Base-by-base conservation (phyloP, 2,888 invertebrate genomes). In the Anticlea derivata region DNA sequence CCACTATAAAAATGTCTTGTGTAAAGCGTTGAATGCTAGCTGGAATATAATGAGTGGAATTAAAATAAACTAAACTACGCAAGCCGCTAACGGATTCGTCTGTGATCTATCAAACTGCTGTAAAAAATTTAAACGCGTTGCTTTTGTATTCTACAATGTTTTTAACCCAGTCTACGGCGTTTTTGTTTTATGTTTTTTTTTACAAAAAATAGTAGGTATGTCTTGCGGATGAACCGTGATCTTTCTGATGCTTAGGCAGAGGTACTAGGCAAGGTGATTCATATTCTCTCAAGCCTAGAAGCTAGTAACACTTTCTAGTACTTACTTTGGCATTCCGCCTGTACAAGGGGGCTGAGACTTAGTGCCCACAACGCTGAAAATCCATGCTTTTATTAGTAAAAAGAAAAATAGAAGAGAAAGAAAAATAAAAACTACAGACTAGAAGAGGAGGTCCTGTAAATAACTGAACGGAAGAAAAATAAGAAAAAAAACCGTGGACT, bases 241-340 rank as follows among this genome's bases (percentile, higher is more conserved):
- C 33, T 57, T 48, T 43, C 51, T 54, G 23, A 22, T 50, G 34
- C 46, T 56, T 34, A 44, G 26, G 47, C 48, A 30, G 13, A 33
- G 4, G 39, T 45, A 43, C 43, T 39, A 46, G 50, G 58, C 58
- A 54, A 66, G 61, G 64, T 69, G 70, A 72, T 63, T 58, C 50
- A 58, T 54, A 62, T 60, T 59, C 47, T 46, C 47, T 46, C 62
- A 78, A 80, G 78, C 78, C 64, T 68, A 67, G 60, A 78, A 79
- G 78, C 77, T 66, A 65, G 67, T 64, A 50, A 57, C 34, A 54
- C 51, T 45, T 55, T 50, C 54, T 39, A 57, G 44, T 89, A 91
- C 91, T 91, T 83, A 91, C 91, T 90, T 73, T 91, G 91, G 84
- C 91, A 91, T 86, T 91, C 89, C 74, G 91, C 89, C 81, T 86